Evolutionary conservation across 2,888 invertebrate genomes (phyloP).

Genomic region (Pseudoips prasinana): DNA sequence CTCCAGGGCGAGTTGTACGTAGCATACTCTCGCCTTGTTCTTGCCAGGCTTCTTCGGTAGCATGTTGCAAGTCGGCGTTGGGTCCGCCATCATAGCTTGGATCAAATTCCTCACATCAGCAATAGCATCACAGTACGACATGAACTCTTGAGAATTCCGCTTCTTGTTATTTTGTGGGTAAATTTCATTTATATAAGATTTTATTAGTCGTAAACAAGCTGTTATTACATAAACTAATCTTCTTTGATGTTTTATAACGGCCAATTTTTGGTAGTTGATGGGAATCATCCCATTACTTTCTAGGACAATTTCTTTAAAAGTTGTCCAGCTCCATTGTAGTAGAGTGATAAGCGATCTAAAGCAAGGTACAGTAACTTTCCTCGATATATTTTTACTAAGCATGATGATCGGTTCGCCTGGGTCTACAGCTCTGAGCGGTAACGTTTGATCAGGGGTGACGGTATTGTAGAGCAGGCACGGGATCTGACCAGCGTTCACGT

Average conservation of each 20-base stretch:
- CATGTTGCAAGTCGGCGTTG: constrained; percentile 60
- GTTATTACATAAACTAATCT: constrained; percentile 93
- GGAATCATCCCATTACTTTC: constrained; percentile 68
- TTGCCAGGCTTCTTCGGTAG: constrained; percentile 61
- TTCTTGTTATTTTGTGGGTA: constrained; percentile 88
- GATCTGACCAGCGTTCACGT: constrained; percentile 98
- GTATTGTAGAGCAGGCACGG: constrained; percentile 88
- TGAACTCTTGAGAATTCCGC: constrained; percentile 83
- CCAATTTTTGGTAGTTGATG: constrained; percentile 76
- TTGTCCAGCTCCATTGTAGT: constrained; percentile 96
- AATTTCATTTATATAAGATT: constrained; percentile 94
- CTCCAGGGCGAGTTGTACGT: constrained; percentile 76
- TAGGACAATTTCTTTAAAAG: constrained; percentile 82
- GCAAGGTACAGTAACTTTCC: constrained; percentile 92
- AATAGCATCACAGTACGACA: constrained; percentile 91
- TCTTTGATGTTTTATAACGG: constrained; percentile 86
- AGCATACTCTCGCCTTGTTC: constrained; percentile 62
- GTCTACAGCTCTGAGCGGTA: constrained; percentile 54
- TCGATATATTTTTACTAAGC: constrained; percentile 92
- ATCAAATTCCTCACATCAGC: constrained; percentile 92
- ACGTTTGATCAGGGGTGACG: constrained; percentile 65
- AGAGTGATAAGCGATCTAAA: constrained; percentile 92
- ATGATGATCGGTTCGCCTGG: constrained; percentile 89
- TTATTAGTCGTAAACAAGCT: constrained; percentile 90
- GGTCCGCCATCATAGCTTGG: constrained; percentile 91